Base-by-base conservation (phyloP, 2,888 invertebrate genomes). In the Nipponacmea schrenckii region DNA sequence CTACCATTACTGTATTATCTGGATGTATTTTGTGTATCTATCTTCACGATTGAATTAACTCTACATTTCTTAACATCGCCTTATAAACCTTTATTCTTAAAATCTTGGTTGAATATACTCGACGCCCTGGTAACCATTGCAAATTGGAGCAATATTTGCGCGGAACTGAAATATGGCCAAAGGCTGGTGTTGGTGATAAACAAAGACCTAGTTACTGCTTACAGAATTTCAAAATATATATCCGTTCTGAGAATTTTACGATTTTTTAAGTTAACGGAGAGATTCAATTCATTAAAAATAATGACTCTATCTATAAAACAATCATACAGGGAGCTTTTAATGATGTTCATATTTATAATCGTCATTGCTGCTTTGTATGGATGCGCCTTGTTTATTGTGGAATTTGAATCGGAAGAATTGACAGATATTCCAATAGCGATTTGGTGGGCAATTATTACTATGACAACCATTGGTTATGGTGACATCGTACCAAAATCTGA, bases 381-480 rank as follows among this genome's bases (percentile, higher is more conserved):
- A 77, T 80, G 83, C 48, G 83, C 82, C 3, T 83, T 85, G 66
- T 80, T 79, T 64, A 64, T 65, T 48, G 68, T 62, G 1, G 74
- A 71, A 39, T 17, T 71, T 14, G 71, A 74, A 15, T 67, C 75
- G 0, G 72, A 77, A 26, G 74, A 71, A 14, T 84, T 84, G 67
- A 69, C 73, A 4, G 80, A 79, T 64, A 79, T 85, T 10, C 82
- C 83, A 14, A 74, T 77, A 8, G 77, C 77, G 27, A 78, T 85
- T 8, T 85, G 85, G 85, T 85, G 85, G 84, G 81, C 84, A 1
- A 74, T 84, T n/a, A 77, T 84, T 62, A 85, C 85, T 46, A 80
- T 85, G 79, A 84, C 85, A 31, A 84, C 85, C 0, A 83, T 85
- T 8, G 85, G 85, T 4, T 84, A 84, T 75, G 84, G 83, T 0